phyloP scores from a whole-genome alignment of 2,797 vertebrate species.

The Orestias chungarensis region DNA sequence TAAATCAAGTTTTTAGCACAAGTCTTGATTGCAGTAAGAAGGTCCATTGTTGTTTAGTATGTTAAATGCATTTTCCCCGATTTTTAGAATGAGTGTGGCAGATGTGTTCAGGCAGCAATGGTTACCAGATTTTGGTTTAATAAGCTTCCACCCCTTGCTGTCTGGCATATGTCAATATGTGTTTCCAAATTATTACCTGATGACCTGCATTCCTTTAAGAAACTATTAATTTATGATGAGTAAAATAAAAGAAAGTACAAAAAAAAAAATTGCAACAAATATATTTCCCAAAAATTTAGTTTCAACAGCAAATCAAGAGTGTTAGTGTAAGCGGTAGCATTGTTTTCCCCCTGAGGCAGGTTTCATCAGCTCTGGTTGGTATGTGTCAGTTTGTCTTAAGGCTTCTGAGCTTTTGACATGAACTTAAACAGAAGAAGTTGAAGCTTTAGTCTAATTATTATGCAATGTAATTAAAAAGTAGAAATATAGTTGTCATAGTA shows the following conservation, averaged over 20 bases:
- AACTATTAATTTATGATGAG: background rate
- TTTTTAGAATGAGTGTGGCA: background rate
- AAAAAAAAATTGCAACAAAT: background rate
- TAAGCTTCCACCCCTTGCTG: slow-evolving; percentile 35
- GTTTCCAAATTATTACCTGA: slow-evolving; percentile 24
- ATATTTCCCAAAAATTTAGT: background rate
- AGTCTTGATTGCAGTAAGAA: background rate
- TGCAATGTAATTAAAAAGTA: slow-evolving; percentile 49
- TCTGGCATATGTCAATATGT: slow-evolving; percentile 24
- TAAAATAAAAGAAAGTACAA: background rate
- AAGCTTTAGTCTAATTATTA: slow-evolving; percentile 44
- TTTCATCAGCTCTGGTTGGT: slow-evolving; percentile 36
- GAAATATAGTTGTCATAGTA: too few relatives aligned
- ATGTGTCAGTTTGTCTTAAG: slow-evolving; percentile 50
- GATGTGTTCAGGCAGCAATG: slow-evolving; percentile 30
- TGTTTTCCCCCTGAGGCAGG: slow-evolving; percentile 38
- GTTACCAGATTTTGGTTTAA: slow-evolving; percentile 44
- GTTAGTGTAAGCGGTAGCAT: slow-evolving; percentile 29
- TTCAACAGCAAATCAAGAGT: slow-evolving; percentile 26
- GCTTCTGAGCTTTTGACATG: slow-evolving; percentile 51
- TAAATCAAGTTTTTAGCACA: background rate
- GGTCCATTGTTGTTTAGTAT: background rate
- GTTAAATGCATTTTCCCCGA: too few relatives aligned
- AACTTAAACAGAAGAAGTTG: slow-evolving; percentile 57
- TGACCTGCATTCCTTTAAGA: background rate